Base-by-base conservation (phyloP, 2,888 invertebrate species). In the Sinopyrophorus schimmeli region DNA sequence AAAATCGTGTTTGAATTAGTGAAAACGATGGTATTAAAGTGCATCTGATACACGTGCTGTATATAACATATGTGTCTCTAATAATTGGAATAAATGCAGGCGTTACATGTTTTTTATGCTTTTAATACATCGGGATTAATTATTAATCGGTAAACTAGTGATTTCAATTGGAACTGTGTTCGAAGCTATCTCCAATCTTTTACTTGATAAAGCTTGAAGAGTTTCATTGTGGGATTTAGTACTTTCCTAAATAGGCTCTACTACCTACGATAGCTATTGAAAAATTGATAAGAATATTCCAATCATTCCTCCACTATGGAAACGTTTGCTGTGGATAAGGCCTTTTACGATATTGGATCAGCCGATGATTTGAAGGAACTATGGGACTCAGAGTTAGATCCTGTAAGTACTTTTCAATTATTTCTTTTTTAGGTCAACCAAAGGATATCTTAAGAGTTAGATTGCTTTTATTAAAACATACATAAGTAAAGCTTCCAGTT, bases 351-450 rank as follows among this genome's bases (percentile, higher is more conserved):
- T 75, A 83, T 83, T 71, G 83, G 81, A 65, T 61, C 66, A 7
- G 79, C 81, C 54, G 84, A 85, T 63, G 83, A 83, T 75, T 79
- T 88, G 68, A 85, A 84, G 77, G 88, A 88, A 74, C 79, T 89
- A 67, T 89, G 88, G 87, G 87, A 87, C 72, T 82, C 86, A 64
- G 88, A 87, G 77, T 79, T 89, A 70, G 88, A 88, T 77, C 84
- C 88, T 84, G 88, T 88, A 74, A 86, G 87, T 80, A 10, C n/a
- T n/a, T n/a, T n/a, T n/a, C n/a, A n/a, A n/a, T n/a, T n/a, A n/a
- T n/a, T n/a, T n/a, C n/a, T n/a, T n/a, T n/a, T n/a, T n/a, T n/a
- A n/a, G n/a, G n/a, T n/a, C n/a, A n/a, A n/a, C n/a, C n/a, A n/a
- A n/a, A n/a, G n/a, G n/a, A n/a, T n/a, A n/a, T n/a, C n/a, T n/a